Evolutionary conservation across 2,797 vertebrate genomes (phyloP).

Genomic region (Molossus alvarezi): DNA sequence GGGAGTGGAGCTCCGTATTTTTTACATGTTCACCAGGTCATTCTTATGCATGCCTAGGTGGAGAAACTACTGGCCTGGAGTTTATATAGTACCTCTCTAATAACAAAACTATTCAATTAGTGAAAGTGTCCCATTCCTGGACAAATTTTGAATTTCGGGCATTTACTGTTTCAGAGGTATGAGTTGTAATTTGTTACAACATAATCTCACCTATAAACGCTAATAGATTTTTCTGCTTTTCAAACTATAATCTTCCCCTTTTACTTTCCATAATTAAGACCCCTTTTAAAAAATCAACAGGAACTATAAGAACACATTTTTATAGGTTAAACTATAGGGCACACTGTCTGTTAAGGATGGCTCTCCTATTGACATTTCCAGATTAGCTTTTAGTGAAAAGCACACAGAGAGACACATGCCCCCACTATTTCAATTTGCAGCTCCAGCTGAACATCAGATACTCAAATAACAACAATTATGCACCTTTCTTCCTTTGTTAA

Average conservation of each 20-base stretch:
- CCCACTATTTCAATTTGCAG: slow-evolving; percentile 53
- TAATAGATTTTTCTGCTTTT: slow-evolving; percentile 73
- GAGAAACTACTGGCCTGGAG: slow-evolving; percentile 18
- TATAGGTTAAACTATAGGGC: slow-evolving; percentile 48
- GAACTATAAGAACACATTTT: slow-evolving; percentile 37
- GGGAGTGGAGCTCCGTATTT: not conserved
- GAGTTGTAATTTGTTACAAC: slow-evolving; percentile 54
- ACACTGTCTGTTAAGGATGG: slow-evolving; percentile 14
- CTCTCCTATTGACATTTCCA: slow-evolving; percentile 56
- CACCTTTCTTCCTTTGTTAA: slow-evolving; percentile 74
- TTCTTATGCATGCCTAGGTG: not conserved
- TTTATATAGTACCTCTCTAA: slow-evolving; percentile 53
- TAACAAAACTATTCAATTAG: slow-evolving; percentile 58
- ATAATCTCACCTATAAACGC: slow-evolving; percentile 64
- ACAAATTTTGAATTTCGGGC: slow-evolving; percentile 57
- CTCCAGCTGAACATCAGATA: slow-evolving; percentile 67
- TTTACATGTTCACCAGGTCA: not conserved
- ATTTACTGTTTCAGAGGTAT: slow-evolving; percentile 63
- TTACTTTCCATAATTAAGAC: slow-evolving; percentile 71
- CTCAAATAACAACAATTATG: slow-evolving; percentile 65
- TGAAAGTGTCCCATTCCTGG: slow-evolving; percentile 16
- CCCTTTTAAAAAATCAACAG: slow-evolving; percentile 71
- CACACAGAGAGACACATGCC: not conserved
- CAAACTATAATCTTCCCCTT: not conserved
- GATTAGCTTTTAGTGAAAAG: slow-evolving; percentile 52